Conservation (phyloP, 2,113 vertebrate species). For the Megaceryle maxima region DNA sequence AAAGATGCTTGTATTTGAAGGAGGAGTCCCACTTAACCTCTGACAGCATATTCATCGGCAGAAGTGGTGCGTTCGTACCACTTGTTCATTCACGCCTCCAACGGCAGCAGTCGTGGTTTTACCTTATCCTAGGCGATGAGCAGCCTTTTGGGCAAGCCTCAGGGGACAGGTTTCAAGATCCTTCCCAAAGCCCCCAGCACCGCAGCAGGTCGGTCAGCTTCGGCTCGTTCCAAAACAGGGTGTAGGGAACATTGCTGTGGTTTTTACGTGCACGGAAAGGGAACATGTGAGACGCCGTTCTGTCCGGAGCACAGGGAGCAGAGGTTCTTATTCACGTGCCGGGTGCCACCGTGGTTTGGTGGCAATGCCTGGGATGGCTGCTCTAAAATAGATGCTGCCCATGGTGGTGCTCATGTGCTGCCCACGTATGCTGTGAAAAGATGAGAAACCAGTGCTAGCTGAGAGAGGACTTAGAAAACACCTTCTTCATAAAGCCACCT, state of each 20-base stretch:
- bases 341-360: not conserved
- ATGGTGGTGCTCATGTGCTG: not conserved
- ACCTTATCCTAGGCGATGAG: not conserved
- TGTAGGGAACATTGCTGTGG: not conserved
- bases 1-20: not conserved
- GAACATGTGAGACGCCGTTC: accelerated
- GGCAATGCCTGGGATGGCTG: not conserved
- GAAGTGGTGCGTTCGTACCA: not conserved
- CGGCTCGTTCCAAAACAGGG: accelerated
- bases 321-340: not conserved
- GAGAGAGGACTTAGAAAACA: not conserved
- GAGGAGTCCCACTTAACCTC: not conserved
- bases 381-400: not conserved
- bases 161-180: accelerated
- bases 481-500: not conserved
- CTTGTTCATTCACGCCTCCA: not conserved
- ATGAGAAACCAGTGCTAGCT: not conserved
- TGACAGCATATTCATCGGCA: not conserved
- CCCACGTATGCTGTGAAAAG: accelerated
- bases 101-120: not conserved
- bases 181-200: not conserved
- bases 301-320: too few relatives aligned
- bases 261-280: not conserved
- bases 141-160: not conserved
- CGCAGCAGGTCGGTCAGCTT: not conserved